Percentiles rank a stretch among this genome's conserved stretches.
phyloP scores from a whole-genome alignment of 2,888 invertebrate species.

The Xestia sexstrigata region DNA sequence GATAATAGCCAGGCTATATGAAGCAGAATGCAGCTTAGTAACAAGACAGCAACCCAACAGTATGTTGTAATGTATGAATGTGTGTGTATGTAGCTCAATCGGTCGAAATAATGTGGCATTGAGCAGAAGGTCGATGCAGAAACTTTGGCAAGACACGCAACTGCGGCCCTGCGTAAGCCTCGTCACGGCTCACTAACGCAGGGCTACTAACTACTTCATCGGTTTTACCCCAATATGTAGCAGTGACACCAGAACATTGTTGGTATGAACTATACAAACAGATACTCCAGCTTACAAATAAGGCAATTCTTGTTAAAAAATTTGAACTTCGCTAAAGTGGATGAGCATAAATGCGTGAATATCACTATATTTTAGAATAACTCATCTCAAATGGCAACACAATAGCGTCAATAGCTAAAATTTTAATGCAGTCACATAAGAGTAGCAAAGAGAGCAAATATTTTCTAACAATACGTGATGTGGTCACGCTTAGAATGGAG shows the following conservation, averaged over 20 bases:
- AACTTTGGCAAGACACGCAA: slow-evolving; percentile 91
- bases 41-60: slow-evolving; percentile 64
- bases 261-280: background rate
- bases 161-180: slow-evolving; percentile 78
- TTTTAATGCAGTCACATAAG: slow-evolving; percentile 1
- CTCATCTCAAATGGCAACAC: background rate
- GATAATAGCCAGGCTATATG: slow-evolving; percentile 8
- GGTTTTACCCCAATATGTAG: slow-evolving; percentile 5
- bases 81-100: slow-evolving; percentile 69
- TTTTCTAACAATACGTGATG: slow-evolving; percentile 34
- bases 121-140: slow-evolving; percentile 89
- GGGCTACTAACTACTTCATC: slow-evolving; percentile 44
- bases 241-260: slow-evolving; percentile 1
- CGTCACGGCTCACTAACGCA: slow-evolving; percentile 67
- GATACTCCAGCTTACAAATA: background rate
- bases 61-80: slow-evolving; percentile 55
- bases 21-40: slow-evolving; percentile 66
- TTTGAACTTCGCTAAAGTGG: background rate
- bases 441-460: slow-evolving; percentile 22
- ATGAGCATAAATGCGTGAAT: background rate
- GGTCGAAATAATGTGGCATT: slow-evolving; percentile 86
- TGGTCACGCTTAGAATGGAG: slow-evolving; percentile 36
- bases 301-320: background rate
- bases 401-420: slow-evolving; percentile 3
- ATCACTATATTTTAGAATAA: slow-evolving; percentile 16